These are phyloP conservation scores for Gadus chalcogrammus DNA, from an alignment of 2,113 vertebrate species.

Conservation along the genomic window DNA sequence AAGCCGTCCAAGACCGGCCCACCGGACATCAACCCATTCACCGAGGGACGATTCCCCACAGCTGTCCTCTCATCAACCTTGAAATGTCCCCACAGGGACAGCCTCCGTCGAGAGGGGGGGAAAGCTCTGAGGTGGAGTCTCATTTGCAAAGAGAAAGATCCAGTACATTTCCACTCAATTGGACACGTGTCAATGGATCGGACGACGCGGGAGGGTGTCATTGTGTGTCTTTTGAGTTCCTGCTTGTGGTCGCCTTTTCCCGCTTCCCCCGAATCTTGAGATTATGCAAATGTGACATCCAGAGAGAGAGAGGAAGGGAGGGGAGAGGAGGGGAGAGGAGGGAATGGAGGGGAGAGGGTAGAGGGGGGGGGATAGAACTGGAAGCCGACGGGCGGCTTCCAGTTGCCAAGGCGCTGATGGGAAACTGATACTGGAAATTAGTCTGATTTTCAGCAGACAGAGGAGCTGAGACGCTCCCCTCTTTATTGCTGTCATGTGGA, in stretches of 20 bases:
- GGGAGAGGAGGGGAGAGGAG: not conserved
- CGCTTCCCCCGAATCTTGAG: not conserved
- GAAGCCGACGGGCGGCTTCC: constrained; percentile 21
- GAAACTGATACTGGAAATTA: constrained; percentile 59
- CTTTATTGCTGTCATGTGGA: constrained; percentile 53
- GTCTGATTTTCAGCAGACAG: constrained; percentile 49
- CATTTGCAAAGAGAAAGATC: no score
- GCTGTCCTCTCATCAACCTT: no score
- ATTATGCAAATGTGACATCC: constrained; percentile 8
- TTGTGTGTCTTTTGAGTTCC: constrained; percentile 1
- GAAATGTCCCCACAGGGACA: no score
- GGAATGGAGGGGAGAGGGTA: not conserved
- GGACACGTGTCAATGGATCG: no score
- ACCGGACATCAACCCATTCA: no score
- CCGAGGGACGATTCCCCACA: no score
- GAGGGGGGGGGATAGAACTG: not conserved
- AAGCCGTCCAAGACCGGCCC: no score
- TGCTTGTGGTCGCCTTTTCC: not conserved
- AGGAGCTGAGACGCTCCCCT: constrained; percentile 34
- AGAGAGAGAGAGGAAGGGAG: not conserved
- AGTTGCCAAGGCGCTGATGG: constrained; percentile 42
- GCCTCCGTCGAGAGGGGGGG: no score
- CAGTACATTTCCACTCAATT: no score
- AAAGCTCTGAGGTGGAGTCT: no score
- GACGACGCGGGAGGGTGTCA: constrained; percentile 4